These are phyloP conservation scores for Andrena bucephala DNA, from an alignment of 2,888 invertebrate genomes.

Conservation along the genomic window DNA sequence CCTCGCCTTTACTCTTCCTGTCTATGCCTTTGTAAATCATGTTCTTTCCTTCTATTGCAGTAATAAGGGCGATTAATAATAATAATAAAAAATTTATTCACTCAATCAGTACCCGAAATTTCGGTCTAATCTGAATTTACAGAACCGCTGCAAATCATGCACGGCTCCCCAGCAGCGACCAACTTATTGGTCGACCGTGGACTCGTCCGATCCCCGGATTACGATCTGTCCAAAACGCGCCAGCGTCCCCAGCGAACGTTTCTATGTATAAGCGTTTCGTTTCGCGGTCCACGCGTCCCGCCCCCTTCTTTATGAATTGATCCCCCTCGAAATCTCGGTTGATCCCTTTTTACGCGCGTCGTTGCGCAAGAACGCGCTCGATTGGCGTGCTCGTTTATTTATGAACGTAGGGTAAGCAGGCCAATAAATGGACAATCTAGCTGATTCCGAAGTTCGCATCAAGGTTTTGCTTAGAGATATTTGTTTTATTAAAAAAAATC, in stretches of 20 bases:
- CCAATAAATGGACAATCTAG: too few species aligned
- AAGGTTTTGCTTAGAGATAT: neutral
- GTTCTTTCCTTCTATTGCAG: too few species aligned
- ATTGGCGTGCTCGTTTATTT: conserved; percentile 25
- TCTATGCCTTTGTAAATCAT: too few species aligned
- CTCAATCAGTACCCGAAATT: conserved; percentile 60
- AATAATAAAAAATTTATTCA: too few species aligned
- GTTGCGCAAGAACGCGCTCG: neutral
- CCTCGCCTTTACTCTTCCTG: too few species aligned
- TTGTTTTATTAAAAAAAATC: too few species aligned
- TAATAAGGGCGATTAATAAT: too few species aligned
- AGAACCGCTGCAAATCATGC: conserved; percentile 75
- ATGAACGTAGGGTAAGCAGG: neutral
- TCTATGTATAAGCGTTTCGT: neutral
- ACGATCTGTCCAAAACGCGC: conserved; percentile 22
- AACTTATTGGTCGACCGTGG: conserved; percentile 33
- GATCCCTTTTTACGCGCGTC: conserved; percentile 13
- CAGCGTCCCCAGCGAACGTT: neutral
- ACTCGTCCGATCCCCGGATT: conserved; percentile 45
- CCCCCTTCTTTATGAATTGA: neutral
- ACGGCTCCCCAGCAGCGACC: conserved; percentile 15
- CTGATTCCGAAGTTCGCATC: too few species aligned
- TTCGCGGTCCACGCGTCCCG: neutral
- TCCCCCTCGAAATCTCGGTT: conserved; percentile 13
- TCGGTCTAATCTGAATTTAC: conserved; percentile 77